A percentile compares a stretch with the other conserved stretches of the same genome.
Evolutionary conservation across 2,888 invertebrate species (phyloP).

Genomic region (Electrophaes corylata): DNA sequence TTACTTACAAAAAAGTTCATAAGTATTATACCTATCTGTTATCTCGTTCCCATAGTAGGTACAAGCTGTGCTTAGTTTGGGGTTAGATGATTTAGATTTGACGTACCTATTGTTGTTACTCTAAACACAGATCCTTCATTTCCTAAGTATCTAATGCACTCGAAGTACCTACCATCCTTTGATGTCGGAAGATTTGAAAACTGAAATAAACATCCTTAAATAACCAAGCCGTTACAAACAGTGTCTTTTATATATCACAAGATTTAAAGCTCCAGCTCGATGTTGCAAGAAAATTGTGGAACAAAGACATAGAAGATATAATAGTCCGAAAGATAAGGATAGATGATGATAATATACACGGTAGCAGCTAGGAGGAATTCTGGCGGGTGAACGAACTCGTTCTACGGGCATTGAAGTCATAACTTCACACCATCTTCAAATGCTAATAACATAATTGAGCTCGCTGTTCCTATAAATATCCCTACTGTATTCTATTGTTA

Average conservation of each 20-base stretch:
- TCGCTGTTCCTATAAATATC: background rate
- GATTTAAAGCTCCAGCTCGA: background rate
- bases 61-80: no score
- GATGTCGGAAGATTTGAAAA: background rate
- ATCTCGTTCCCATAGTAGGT: no score
- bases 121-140: background rate
- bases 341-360: slow-evolving; percentile 47
- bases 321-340: slow-evolving; percentile 49
- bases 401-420: slow-evolving; percentile 49
- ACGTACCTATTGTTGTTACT: no score
- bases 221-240: background rate
- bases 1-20: no score
- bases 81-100: no score
- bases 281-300: slow-evolving; percentile 49
- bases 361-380: slow-evolving; percentile 46
- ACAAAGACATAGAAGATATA: slow-evolving; percentile 31
- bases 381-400: slow-evolving; percentile 58
- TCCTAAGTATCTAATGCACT: background rate
- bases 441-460: slow-evolving; percentile 32
- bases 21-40: no score
- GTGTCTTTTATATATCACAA: slow-evolving; percentile 6
- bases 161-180: background rate
- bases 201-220: background rate
- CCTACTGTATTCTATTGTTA: background rate
- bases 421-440: slow-evolving; percentile 40